Evolutionary conservation across 2,113 vertebrate species (phyloP), one percentile per base, ranked within the genome.

Genomic region (Synodontis membranacea): DNA sequence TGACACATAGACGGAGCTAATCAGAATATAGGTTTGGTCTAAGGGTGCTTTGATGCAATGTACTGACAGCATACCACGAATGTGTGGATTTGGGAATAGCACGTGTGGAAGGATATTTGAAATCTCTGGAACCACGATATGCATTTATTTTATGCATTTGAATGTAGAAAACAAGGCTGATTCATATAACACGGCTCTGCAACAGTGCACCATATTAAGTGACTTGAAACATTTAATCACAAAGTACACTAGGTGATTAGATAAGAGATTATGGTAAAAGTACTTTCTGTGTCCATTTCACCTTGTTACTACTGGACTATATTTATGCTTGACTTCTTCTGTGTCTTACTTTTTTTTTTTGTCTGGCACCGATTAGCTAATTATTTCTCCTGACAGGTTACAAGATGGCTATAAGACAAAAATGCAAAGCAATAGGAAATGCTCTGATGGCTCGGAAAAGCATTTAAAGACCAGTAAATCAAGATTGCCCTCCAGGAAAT

Each of bases 221-320:
- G 50, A 5, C 80, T 82, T 37, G 54, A 82, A 86, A 52, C 54
- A 39, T 86, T 75, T 82, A 86, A 86, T 82, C 85, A 82, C 28
- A 75, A 75, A 82, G 85, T 82, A 86, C 79, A 86, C 66, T 34
- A 37, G 31, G 39, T 75, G 85, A 86, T 82, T 86, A 86, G 85
- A 86, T 86, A 86, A 82, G 85, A 60, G n/a, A 72, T 82, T 74
- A 60, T 5, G 54, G 79, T 34, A 82, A n/a, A 80, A 82, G 80
- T 46, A 62, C n/a, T 74, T 86, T 46, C 78, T 58, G 15, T 74
- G 85, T 86, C 79, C 85, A 62, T 82, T 86, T 86, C 85, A 86
- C 64, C 85, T 82, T 86, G 64, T 42, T 56, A 48, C 25, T 3
- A 54, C 7, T 44, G 19, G 11, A 48, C 3, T 39, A 62, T n/a